A percentile compares a stretch with the other conserved stretches of the same genome.
Evolutionary conservation across 2,888 invertebrate species (phyloP).

Genomic region (Corythucha ciliata): DNA sequence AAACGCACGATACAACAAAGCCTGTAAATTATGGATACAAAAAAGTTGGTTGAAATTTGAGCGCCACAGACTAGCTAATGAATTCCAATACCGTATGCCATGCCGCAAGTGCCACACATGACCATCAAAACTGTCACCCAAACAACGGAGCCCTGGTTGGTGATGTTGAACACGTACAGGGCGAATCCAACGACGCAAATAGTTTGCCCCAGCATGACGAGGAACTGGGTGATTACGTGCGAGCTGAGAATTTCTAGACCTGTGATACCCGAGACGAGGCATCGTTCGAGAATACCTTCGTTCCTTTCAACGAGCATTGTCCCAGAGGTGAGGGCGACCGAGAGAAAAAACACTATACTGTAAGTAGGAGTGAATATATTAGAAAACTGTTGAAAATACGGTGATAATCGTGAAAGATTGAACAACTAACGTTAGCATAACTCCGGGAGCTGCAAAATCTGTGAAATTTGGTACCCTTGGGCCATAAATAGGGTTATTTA

Average conservation of each 20-base stretch:
- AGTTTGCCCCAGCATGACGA: slow-evolving; percentile 77
- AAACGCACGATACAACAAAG: slow-evolving; percentile 69
- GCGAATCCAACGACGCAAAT: slow-evolving; percentile 67
- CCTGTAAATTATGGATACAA: slow-evolving; percentile 48
- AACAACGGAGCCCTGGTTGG: slow-evolving; percentile 63
- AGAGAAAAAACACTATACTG: slow-evolving; percentile 87
- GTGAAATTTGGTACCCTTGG: slow-evolving; percentile 71
- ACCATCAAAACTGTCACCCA: slow-evolving; percentile 67
- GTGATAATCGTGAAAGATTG: neutral
- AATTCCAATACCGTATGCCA: slow-evolving; percentile 76
- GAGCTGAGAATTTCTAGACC: slow-evolving; percentile 77
- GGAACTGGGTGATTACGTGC: slow-evolving; percentile 78
- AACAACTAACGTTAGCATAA: slow-evolving; percentile 69
- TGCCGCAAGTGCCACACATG: slow-evolving; percentile 81
- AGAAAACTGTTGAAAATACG: slow-evolving; percentile 6
- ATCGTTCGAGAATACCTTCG: slow-evolving; percentile 81
- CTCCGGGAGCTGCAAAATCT: slow-evolving; percentile 89
- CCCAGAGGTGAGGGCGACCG: slow-evolving; percentile 84
- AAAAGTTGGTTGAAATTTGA: neutral
- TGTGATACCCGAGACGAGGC: slow-evolving; percentile 70
- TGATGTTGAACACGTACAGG: slow-evolving; percentile 66
- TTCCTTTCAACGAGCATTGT: slow-evolving; percentile 81
- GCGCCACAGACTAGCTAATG: neutral
- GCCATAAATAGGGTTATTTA: slow-evolving; percentile 66
- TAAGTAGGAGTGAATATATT: slow-evolving; percentile 32